Evolutionary conservation across 2,113 vertebrate species (phyloP), one percentile per base, ranked within the genome.

Genomic region (Naja naja): DNA sequence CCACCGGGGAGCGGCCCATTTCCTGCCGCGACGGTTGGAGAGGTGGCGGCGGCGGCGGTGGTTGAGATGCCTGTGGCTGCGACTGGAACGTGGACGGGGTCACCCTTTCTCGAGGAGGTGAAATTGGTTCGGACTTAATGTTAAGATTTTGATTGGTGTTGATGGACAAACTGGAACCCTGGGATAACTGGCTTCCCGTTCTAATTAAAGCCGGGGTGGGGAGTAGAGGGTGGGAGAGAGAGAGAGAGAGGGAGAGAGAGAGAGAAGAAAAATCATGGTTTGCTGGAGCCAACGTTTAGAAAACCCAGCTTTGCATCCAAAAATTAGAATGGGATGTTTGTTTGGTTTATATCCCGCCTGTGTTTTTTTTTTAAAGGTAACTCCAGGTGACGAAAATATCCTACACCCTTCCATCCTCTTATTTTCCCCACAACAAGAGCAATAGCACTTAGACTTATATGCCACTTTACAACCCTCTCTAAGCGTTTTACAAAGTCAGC

Each of bases 81-180:
- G 96, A 98, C 9, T 97, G 97, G 96, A 99, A 99, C 95, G 98
- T 98, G 0, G 99, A 99, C 0, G 99, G 98, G 90, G 98, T 98
- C 95, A 99, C 97, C 0, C 99, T 98, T 97, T 99, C 99, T 93
- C 99, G 98, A 43, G 99, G 99, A 85, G 99, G 99, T 7, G 99
- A 99, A 92, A 99, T 99, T 14, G 99, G 99, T 97, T 99, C 99
- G 0, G 99, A 99, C 94, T 99, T 99, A 95, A 99, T 99, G 98
- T 98, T 99, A 97, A 99, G 97, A 97, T 98, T 99, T 95, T 99
- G 99, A 98, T 98, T 99, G 98, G 98, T 99, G 95, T 98, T 99
- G 96, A 99, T 98, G 95, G 99, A 99, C 96, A 99, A 98, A 94
- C 98, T 99, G 88, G 99, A 99, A 97, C 99, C 98, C 98, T 99